These are phyloP conservation scores for Plemyria rubiginata DNA, from an alignment of 2,888 invertebrate species.

Conservation along the genomic window DNA sequence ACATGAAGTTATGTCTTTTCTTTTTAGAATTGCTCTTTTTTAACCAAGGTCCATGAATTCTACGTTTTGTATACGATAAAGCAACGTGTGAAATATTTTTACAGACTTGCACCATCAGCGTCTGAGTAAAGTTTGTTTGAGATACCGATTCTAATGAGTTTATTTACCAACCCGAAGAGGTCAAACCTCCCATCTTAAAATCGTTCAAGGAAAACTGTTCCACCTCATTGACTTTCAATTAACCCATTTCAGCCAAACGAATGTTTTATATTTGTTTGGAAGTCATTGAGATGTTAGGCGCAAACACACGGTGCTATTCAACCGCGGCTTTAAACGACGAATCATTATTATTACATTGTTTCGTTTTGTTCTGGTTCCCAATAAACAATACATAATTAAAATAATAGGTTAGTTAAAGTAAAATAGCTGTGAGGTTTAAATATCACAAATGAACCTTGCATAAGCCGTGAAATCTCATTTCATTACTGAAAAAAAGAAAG, in stretches of 20 bases:
- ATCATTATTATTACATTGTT: background rate
- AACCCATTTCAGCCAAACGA: constrained; percentile 16
- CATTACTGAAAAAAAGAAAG: no score
- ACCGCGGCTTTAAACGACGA: background rate
- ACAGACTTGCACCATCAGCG: background rate
- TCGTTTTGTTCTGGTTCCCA: background rate
- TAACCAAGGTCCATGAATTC: no score
- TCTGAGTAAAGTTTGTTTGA: constrained; percentile 1
- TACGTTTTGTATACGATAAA: background rate
- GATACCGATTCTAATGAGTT: constrained; percentile 5
- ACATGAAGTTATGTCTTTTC: no score
- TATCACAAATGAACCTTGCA: no score
- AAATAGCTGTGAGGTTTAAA: no score
- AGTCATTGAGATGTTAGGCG: constrained; percentile 15
- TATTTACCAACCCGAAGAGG: background rate
- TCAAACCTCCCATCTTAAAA: constrained; percentile 3
- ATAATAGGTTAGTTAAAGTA: no score
- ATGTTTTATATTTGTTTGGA: constrained; percentile 14
- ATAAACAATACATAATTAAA: no score
- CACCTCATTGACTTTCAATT: constrained; percentile 19
- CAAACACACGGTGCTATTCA: background rate
- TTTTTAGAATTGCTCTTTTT: no score
- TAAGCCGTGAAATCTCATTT: no score
- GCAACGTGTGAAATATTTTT: background rate
- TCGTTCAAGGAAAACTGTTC: constrained; percentile 14